Conservation (phyloP, 2,797 vertebrate species). For the Cuniculus paca region DNA sequence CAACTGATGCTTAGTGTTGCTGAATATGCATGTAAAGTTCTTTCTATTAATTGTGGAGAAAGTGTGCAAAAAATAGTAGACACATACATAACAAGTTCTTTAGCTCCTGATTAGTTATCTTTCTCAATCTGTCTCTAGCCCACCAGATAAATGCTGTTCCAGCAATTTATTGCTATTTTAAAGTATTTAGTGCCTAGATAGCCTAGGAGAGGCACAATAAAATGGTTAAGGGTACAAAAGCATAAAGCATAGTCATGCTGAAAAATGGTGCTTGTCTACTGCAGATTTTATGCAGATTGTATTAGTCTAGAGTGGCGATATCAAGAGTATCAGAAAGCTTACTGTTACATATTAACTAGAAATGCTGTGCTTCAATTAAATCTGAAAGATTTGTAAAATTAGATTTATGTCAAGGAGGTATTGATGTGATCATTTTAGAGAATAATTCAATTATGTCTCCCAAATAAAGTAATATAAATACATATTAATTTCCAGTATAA, state of each 20-base stretch:
- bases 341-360: background rate
- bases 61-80: background rate
- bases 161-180: background rate
- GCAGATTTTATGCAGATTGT: background rate
- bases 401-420: background rate
- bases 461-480: slow-evolving; percentile 27
- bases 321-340: background rate
- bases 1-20: background rate
- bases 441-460: background rate
- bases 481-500: background rate
- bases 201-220: background rate
- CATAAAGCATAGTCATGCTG: background rate
- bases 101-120: background rate
- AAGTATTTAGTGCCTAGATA: background rate
- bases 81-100: background rate
- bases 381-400: background rate
- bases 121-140: background rate
- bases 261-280: background rate
- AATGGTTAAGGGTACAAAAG: background rate
- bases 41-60: background rate
- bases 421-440: background rate
- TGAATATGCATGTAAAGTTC: background rate
- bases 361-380: background rate
- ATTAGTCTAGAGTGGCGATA: background rate
- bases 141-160: background rate